A percentile compares a stretch with the other conserved stretches of the same genome.
Conservation (phyloP, 2,888 invertebrate species). For the Venustoraphidia nigricollis region DNA sequence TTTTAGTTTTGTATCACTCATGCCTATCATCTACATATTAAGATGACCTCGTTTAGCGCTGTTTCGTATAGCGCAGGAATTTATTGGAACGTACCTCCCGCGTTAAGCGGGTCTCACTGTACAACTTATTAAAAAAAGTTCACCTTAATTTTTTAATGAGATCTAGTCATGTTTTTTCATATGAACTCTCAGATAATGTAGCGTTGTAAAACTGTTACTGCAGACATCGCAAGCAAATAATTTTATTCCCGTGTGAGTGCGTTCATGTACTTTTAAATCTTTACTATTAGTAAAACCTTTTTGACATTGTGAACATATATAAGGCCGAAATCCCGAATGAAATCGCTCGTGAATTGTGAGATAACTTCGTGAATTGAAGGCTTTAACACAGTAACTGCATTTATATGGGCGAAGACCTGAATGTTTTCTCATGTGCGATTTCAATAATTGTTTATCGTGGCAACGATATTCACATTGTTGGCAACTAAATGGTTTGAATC, state of each 20-base stretch:
- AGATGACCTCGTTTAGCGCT: too few species aligned
- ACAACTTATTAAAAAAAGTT: too few species aligned
- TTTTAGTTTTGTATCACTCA: too few species aligned
- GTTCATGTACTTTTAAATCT: constrained; percentile 8
- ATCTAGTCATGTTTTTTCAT: constrained; percentile 6
- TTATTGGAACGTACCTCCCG: too few species aligned
- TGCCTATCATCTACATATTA: too few species aligned
- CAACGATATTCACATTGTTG: constrained; percentile 7
- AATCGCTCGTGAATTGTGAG: constrained; percentile 7
- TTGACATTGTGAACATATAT: constrained; percentile 4
- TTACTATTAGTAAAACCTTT: constrained; percentile 8
- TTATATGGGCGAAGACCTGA: constrained; percentile 6
- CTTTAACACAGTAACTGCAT: constrained; percentile 7
- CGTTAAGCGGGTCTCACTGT: too few species aligned
- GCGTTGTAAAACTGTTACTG: constrained; percentile 7
- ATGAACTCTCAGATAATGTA: constrained; percentile 8
- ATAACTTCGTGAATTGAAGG: constrained; percentile 6
- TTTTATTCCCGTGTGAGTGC: constrained; percentile 8
- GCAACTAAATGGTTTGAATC: constrained; percentile 6
- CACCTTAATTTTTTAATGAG: too few species aligned
- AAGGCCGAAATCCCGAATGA: constrained; percentile 7
- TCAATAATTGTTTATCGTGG: constrained; percentile 5
- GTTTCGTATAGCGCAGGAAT: too few species aligned
- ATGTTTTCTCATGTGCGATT: constrained; percentile 5
- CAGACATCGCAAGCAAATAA: constrained; percentile 6